Evolutionary conservation across 2,888 invertebrate species (phyloP).

Genomic region (Lasioglossum leucozonium): DNA sequence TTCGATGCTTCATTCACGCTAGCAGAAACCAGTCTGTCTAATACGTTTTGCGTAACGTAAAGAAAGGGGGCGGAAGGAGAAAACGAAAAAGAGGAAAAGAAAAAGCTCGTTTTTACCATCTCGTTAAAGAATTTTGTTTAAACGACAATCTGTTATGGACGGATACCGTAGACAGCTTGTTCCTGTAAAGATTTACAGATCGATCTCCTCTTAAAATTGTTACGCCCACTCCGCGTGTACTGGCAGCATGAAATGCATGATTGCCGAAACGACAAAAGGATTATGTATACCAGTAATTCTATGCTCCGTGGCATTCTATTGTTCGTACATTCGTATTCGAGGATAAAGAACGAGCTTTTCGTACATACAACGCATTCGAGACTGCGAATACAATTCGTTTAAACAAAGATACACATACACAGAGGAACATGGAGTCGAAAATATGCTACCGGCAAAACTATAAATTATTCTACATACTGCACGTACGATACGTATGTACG

Average conservation of each 20-base stretch:
- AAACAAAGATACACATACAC: background rate
- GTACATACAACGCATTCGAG: background rate
- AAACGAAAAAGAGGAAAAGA: background rate
- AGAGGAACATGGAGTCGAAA: background rate
- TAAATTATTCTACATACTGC: background rate
- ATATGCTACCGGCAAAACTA: background rate
- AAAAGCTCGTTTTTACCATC: background rate
- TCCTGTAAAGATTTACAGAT: background rate
- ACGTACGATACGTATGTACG: background rate
- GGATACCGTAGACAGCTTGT: constrained; percentile 41
- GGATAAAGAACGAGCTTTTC: background rate
- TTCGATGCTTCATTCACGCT: constrained; percentile 40
- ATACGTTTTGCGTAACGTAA: background rate
- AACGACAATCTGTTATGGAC: constrained; percentile 46
- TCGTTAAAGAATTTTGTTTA: background rate
- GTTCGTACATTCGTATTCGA: background rate
- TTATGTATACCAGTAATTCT: background rate
- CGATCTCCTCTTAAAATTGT: background rate
- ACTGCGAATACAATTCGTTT: background rate
- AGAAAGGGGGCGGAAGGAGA: background rate
- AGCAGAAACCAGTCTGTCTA: background rate
- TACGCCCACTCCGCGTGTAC: background rate
- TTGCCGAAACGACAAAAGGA: background rate
- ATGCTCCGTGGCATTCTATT: background rate
- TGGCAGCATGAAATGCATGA: background rate